Evolutionary conservation across 2,113 vertebrate species (phyloP).

Genomic region (Nansenia antarctica): DNA sequence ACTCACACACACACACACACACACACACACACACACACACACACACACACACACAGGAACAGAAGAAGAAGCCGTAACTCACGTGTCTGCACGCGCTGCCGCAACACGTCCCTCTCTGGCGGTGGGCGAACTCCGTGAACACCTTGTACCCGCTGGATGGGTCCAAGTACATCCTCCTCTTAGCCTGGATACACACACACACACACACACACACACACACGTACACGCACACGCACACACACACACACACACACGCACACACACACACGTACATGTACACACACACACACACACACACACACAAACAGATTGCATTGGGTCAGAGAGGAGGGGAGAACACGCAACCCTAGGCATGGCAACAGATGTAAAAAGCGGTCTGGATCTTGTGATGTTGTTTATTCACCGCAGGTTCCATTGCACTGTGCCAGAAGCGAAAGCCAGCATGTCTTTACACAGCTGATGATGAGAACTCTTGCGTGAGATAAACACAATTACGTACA

Average conservation of each 20-base stretch:
- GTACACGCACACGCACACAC: conserved; percentile 29
- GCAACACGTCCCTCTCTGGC: conserved; percentile 77
- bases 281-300: background rate
- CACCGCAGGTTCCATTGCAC: background rate
- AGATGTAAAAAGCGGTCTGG: conserved; percentile 47
- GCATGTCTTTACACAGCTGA: background rate
- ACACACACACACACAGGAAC: no score
- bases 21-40: no score
- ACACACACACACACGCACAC: conserved; percentile 38
- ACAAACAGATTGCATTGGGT: conserved; percentile 61
- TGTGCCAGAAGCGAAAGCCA: background rate
- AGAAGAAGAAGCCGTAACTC: conserved; percentile 59
- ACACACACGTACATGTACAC: conserved; percentile 18
- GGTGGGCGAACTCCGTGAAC: conserved; percentile 78
- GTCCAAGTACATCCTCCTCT: conserved; percentile 78
- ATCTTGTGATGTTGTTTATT: conserved; percentile 50
- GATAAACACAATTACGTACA: background rate
- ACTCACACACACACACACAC: no score
- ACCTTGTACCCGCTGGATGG: conserved; percentile 75
- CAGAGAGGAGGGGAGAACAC: conserved; percentile 24
- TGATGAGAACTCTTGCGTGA: background rate
- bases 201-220: conserved; percentile 39
- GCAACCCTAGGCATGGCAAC: conserved; percentile 46
- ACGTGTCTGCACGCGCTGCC: conserved; percentile 83
- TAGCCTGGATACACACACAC: conserved; percentile 70